phyloP scores from a whole-genome alignment of 2,113 vertebrate genomes.

The Gallinago jamesoni region DNA sequence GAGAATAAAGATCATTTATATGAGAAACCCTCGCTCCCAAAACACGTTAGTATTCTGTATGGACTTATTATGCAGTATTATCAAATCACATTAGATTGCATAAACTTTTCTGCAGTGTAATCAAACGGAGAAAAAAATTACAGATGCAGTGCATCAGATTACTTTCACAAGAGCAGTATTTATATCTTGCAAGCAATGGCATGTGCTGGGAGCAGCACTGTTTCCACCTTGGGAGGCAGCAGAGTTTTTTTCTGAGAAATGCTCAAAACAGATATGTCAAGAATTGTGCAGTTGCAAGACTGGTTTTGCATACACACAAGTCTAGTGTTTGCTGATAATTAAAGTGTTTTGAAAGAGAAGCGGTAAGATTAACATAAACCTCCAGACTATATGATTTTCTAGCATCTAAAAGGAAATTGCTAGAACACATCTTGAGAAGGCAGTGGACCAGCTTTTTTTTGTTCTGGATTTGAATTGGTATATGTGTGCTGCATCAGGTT shows the following conservation, averaged over 20 bases:
- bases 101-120: conserved; percentile 36
- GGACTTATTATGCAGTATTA: neutral
- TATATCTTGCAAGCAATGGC: conserved; percentile 5
- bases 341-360: conserved; percentile 2
- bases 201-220: neutral
- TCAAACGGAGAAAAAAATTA: neutral
- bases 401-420: neutral
- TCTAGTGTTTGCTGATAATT: conserved; percentile 16
- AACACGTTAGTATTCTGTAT: neutral
- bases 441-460: neutral
- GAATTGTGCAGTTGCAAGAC: conserved; percentile 7
- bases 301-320: neutral
- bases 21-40: neutral
- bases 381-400: neutral
- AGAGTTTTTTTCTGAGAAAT: neutral
- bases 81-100: conserved; percentile 8
- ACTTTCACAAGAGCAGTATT: conserved; percentile 14
- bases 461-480: neutral
- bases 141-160: neutral
- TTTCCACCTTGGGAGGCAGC: neutral
- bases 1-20: neutral
- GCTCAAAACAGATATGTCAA: conserved; percentile 1
- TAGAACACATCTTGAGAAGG: neutral
- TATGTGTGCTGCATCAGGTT: neutral
- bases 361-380: neutral